Evolutionary conservation across 2,888 invertebrate species (phyloP), one percentile per base, ranked within the genome.

Genomic region (Netelia melanura): DNA sequence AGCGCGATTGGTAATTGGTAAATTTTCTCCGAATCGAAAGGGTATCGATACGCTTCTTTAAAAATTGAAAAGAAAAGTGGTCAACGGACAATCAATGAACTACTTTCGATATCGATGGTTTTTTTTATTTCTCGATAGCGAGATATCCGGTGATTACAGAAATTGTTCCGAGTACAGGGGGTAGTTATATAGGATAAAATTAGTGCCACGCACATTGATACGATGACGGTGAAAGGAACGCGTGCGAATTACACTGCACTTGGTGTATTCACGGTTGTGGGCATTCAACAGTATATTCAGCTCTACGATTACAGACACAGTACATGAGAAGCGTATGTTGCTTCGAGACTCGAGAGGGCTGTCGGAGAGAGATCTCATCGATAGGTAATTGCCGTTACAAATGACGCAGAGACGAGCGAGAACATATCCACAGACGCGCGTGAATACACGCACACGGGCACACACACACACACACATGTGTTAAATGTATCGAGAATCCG

Each of bases 301-400:
- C 17, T 21, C 38, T 48, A 70, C 14, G 23, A 44, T 3, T 67
- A 23, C 21, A 23, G 10, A 17, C 17, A 68, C 30, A 23, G 52
- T 38, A 64, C 64, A 75, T n/a, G 44, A 67, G 67, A 62, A 62
- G 62, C 62, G 54, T 81, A 56, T 6, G 54, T 25, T 17, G 71
- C 48, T 38, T 54, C 65, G 77, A 82, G 84, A 54, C 68, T 86
- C 79, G 85, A 86, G 88, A 86, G 86, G 72, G 76, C 86, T 83
- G 80, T 79, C 87, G 85, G 86, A 58, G 71, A 61, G 81, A 74
- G 71, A 77, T 77, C 77, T 71, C 82, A 77, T 88, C 87, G 87
- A 89, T 89, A 87, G 86, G 88, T 89, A 89, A 90, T 89, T 89
- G 89, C 86, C 86, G 87, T 84, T 87, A 81, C 86, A 83, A 86